phyloP scores from a whole-genome alignment of 2,888 invertebrate genomes.

The Acanthacorydalis orientalis region DNA sequence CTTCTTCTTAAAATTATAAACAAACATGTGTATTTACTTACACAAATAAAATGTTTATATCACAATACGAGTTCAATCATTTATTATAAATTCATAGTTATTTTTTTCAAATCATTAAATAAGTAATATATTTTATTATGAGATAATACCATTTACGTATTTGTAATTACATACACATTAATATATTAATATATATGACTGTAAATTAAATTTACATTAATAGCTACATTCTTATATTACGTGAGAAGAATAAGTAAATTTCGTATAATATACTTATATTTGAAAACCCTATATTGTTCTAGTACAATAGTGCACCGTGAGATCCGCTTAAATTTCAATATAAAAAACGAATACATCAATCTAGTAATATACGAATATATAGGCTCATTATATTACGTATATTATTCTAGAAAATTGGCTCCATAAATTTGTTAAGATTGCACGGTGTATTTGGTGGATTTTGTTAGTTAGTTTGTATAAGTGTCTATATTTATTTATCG shows the following conservation, averaged over 20 bases:
- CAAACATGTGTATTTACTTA: background rate
- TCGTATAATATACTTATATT: no score
- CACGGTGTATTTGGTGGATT: background rate
- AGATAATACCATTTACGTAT: background rate
- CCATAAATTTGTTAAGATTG: background rate
- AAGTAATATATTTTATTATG: background rate
- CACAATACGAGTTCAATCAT: constrained; percentile 8
- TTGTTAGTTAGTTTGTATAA: background rate
- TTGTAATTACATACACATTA: no score
- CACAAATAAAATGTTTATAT: constrained; percentile 4
- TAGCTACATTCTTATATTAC: background rate
- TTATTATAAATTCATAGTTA: background rate
- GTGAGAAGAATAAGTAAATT: background rate
- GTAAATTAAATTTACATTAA: no score
- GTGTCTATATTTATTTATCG: background rate
- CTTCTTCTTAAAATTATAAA: no score
- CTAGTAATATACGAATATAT: constrained; percentile 20
- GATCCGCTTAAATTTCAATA: no score
- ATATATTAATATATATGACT: no score
- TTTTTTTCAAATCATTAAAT: background rate
- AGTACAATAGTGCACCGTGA: no score
- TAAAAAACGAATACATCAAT: no score
- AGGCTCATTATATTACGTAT: constrained; percentile 24
- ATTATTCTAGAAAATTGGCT: constrained; percentile 9
- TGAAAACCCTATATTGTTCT: no score